phyloP scores from a whole-genome alignment of 1,140 invertebrate species.

The Drosophila sulfurigaster region DNA sequence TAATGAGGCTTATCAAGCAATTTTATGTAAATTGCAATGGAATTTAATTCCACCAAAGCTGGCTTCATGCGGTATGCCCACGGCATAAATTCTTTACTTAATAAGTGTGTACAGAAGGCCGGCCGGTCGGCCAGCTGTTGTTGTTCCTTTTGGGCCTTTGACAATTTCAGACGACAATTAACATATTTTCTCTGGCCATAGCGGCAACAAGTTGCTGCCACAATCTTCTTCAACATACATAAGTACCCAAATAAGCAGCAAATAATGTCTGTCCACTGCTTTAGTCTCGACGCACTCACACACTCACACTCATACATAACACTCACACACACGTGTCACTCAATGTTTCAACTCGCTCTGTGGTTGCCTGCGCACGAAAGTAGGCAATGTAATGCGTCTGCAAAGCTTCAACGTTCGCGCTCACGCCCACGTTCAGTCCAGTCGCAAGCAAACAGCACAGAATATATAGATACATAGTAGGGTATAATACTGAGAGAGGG shows the following conservation, averaged over 20 bases:
- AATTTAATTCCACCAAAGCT: conserved; percentile 57
- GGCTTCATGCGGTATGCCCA: conserved; percentile 39
- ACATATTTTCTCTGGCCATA: conserved; percentile 56
- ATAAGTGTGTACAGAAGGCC: conserved; percentile 56
- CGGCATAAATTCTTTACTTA: conserved; percentile 59
- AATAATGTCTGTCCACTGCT: conserved; percentile 52
- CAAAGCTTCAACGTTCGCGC: conserved; percentile 25
- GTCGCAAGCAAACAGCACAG: conserved; percentile 3
- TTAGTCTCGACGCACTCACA: conserved; percentile 49
- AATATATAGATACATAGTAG: background rate
- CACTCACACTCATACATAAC: conserved; percentile 21
- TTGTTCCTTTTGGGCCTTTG: conserved; percentile 34
- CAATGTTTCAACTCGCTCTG: conserved; percentile 15
- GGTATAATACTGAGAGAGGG: conserved; percentile 20
- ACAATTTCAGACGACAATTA: conserved; percentile 65
- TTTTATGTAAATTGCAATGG: conserved; percentile 65
- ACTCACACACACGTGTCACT: conserved; percentile 42
- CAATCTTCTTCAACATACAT: conserved; percentile 5
- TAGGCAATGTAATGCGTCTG: conserved; percentile 66
- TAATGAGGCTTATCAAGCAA: conserved; percentile 14
- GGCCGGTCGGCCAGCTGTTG: conserved; percentile 27
- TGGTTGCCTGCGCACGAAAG: conserved; percentile 51
- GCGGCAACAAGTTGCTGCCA: conserved; percentile 67
- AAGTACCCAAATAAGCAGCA: conserved; percentile 56
- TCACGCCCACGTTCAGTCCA: conserved; percentile 2